phyloP scores from a whole-genome alignment of 2,797 vertebrate genomes.

The Ctenopoma kingsleyae region DNA sequence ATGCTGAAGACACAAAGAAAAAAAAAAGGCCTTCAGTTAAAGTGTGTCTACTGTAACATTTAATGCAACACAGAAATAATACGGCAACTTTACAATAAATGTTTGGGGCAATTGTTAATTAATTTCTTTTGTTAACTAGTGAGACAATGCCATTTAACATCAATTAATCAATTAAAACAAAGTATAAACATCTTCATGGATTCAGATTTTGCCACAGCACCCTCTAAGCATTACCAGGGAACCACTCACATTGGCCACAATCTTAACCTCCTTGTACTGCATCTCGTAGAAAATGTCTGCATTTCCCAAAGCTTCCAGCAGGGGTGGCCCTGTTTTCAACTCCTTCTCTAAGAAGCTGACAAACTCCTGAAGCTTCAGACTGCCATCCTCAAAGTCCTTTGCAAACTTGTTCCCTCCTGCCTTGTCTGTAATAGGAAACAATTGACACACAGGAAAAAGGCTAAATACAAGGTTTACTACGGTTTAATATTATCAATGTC shows the following conservation, averaged over 20 bases:
- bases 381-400: constrained; percentile 98
- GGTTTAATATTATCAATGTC: background rate
- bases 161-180: background rate
- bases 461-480: background rate
- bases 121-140: background rate
- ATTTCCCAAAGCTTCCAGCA: constrained; percentile 93
- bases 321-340: constrained; percentile 88
- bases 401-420: constrained; percentile 97
- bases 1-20: background rate
- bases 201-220: background rate
- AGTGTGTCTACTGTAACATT: background rate
- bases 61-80: background rate
- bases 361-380: constrained; percentile 94
- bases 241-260: constrained; percentile 95
- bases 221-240: background rate
- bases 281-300: constrained; percentile 97
- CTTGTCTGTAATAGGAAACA: constrained; percentile 86
- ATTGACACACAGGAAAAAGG: background rate
- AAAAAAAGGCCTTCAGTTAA: background rate
- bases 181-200: background rate
- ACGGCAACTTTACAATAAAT: background rate
- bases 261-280: constrained; percentile 98
- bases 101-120: background rate
- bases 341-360: constrained; percentile 93
- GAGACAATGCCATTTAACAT: background rate